These are phyloP conservation scores for Labeo calbasu DNA, from an alignment of 2,797 vertebrate species.

Conservation along the genomic window DNA sequence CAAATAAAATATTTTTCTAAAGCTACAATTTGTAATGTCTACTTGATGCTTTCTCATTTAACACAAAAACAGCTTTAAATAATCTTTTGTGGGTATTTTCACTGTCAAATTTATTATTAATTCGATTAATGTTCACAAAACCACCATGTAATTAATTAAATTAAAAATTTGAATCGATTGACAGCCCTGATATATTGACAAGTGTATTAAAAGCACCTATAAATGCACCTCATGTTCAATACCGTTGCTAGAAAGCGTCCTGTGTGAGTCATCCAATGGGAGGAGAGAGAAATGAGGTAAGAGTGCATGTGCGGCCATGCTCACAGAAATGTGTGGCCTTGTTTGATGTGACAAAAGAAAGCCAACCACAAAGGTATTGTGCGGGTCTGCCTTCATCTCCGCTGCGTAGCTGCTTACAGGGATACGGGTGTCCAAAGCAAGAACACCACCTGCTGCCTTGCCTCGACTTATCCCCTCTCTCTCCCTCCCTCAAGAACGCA, in stretches of 20 bases:
- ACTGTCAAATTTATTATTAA: too few relatives aligned
- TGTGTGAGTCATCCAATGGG: neutral
- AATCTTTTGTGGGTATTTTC: too few relatives aligned
- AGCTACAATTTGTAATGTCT: too few relatives aligned
- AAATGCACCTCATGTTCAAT: neutral
- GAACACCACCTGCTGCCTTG: constrained; percentile 46
- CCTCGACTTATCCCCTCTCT: neutral
- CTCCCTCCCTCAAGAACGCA: constrained; percentile 45
- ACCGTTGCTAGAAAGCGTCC: neutral
- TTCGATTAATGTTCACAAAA: too few relatives aligned
- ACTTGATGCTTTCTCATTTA: too few relatives aligned
- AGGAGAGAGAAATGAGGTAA: constrained; percentile 24
- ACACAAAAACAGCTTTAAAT: too few relatives aligned
- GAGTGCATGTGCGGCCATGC: neutral
- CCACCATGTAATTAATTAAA: too few relatives aligned
- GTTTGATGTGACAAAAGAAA: constrained; percentile 57
- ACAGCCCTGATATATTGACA: neutral
- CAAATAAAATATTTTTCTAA: too few relatives aligned
- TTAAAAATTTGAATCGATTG: too few relatives aligned
- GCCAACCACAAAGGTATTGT: constrained; percentile 24
- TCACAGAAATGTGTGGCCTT: constrained; percentile 26
- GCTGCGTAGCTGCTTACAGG: constrained; percentile 29
- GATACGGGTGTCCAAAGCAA: constrained; percentile 33
- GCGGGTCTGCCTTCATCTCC: constrained; percentile 46
- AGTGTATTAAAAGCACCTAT: neutral